phyloP scores from a whole-genome alignment of 2,888 invertebrate species.

The Clivina fossor region DNA sequence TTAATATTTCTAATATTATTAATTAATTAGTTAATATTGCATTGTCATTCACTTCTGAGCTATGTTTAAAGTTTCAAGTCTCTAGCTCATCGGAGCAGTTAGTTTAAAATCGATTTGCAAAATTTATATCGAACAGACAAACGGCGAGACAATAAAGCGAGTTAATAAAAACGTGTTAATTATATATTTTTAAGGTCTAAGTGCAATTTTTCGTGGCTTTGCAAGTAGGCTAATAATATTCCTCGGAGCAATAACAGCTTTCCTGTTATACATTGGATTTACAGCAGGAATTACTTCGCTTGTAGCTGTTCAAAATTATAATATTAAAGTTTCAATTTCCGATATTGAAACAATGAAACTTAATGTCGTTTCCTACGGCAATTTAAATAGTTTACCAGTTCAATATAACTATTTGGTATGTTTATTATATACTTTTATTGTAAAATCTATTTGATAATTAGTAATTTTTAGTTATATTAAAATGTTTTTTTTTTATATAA shows the following conservation, averaged over 20 bases:
- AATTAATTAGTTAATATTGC: too few species aligned
- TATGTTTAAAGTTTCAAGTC: too few species aligned
- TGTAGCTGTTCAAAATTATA: slow-evolving; percentile 44
- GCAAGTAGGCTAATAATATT: slow-evolving; percentile 46
- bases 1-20: too few species aligned
- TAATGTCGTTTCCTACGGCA: slow-evolving; percentile 30
- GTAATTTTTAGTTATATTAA: too few species aligned
- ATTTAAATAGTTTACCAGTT: slow-evolving; percentile 16
- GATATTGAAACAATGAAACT: slow-evolving; percentile 39
- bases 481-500: too few species aligned
- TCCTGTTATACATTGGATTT: slow-evolving; percentile 48
- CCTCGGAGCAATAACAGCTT: slow-evolving; percentile 46
- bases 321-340: slow-evolving; percentile 35
- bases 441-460: slow-evolving; percentile 1
- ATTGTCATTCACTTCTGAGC: too few species aligned
- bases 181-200: slow-evolving; percentile 43
- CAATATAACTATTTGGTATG: slow-evolving; percentile 31
- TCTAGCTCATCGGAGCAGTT: too few species aligned
- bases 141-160: too few species aligned
- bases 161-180: slow-evolving; percentile 10
- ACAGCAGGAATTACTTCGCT: slow-evolving; percentile 49
- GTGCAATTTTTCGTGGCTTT: slow-evolving; percentile 45
- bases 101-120: too few species aligned
- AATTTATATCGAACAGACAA: too few species aligned
- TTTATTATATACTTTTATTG: not conserved